Base-by-base conservation (phyloP, 1,140 invertebrate genomes). In the Drosophila teissieri region DNA sequence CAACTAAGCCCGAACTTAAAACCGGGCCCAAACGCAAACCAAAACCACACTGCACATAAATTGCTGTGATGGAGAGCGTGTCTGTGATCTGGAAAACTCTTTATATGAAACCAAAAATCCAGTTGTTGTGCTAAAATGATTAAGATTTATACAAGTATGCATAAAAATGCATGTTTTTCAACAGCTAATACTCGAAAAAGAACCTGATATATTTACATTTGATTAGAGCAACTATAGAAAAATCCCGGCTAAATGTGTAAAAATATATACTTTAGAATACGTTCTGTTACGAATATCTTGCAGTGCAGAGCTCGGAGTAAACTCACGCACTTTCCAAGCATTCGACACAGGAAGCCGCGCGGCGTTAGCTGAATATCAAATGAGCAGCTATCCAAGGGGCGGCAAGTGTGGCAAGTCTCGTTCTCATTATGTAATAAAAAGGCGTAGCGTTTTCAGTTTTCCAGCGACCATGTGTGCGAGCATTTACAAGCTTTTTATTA, bases 401-500 rank as follows among this genome's bases (percentile, higher is more conserved):
- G 73, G 65, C 39, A 73, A 65, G 70, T 62, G 61, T 63, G 49
- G 58, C 73, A 63, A 73, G 56, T 46, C 57, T 61, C 42, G 62
- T 64, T 53, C 83, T 86, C 79, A 83, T 86, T 86, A 86, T 73
- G 79, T 88, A 86, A 88, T 88, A 88, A 83, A 86, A 83, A 83
- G 79, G 84, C 84, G 83, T 88, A 79, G 73, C 80, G 22, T 58
- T 70, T 73, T 73, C 60, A 49, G 63, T 56, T 70, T 40, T 52
- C 62, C 48, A n/a, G 39, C 19, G 51, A 40, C 62, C 73, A 68
- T 88, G 75, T 83, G 82, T 76, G 83, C 62, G 88, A 60, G 75
- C 82, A 86, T 79, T 86, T 86, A 86, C 83, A 88, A 83, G 82
- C 83, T 88, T 88, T 85, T 88, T 86, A 86, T 86, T 86, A 88